These are phyloP conservation scores for Cyclura pinguis DNA, from an alignment of 2,797 vertebrate species.

Conservation along the genomic window DNA sequence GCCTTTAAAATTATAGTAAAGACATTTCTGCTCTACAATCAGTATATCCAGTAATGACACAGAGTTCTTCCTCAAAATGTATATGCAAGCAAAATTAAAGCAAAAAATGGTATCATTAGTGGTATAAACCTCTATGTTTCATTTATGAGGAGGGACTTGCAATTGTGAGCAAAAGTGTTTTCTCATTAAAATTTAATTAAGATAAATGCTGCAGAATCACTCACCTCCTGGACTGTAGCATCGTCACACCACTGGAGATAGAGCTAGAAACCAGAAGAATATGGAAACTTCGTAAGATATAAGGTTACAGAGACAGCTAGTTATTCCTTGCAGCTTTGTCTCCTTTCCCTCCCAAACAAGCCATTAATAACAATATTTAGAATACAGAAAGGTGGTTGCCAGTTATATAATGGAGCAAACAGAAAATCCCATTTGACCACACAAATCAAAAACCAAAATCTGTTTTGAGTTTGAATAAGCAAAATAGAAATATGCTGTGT, in stretches of 20 bases:
- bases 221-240: constrained; percentile 90
- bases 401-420: background rate
- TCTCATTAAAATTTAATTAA: constrained; percentile 98
- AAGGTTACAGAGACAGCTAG: constrained; percentile 62
- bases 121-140: constrained; percentile 90
- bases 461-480: background rate
- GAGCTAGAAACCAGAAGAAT: constrained; percentile 85
- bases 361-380: constrained; percentile 39
- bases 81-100: constrained; percentile 83
- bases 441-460: background rate
- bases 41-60: constrained; percentile 79
- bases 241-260: constrained; percentile 99
- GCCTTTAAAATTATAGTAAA: constrained; percentile 74
- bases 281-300: constrained; percentile 72
- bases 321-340: constrained; percentile 59
- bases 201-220: constrained; percentile 91
- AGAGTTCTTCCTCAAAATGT: constrained; percentile 79
- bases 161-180: constrained; percentile 88
- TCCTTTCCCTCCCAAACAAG: constrained; percentile 7
- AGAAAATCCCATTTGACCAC: background rate
- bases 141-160: constrained; percentile 93
- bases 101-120: constrained; percentile 84
- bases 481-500: background rate
- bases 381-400: constrained; percentile 16
- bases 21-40: constrained; percentile 68